phyloP scores from a whole-genome alignment of 2,113 vertebrate species.

The Pollachius pollachius region DNA sequence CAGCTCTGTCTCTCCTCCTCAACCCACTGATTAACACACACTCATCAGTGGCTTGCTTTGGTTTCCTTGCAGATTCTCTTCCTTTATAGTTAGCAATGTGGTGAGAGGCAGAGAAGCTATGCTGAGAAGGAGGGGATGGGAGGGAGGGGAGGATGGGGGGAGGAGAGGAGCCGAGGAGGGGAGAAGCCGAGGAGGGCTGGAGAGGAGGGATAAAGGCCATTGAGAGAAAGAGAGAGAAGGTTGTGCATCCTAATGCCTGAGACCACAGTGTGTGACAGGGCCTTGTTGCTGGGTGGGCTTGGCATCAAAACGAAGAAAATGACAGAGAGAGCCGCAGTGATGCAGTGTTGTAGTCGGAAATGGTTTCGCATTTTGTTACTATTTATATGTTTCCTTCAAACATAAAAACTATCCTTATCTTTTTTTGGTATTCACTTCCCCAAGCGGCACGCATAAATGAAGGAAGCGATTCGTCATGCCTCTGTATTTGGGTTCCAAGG shows the following conservation, averaged over 20 bases:
- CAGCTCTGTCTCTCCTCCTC: neutral
- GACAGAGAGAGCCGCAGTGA: conserved; percentile 1
- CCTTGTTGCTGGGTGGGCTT: conserved; percentile 46
- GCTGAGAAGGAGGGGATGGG: neutral
- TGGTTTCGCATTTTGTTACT: no score
- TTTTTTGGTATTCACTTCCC: no score
- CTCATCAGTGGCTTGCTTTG: neutral
- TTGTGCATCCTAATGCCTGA: conserved; percentile 62
- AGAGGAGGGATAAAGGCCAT: conserved; percentile 58
- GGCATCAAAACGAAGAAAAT: neutral
- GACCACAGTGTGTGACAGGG: conserved; percentile 50
- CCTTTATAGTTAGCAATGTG: no score
- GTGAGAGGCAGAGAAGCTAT: neutral
- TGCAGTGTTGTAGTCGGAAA: neutral
- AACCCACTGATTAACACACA: neutral
- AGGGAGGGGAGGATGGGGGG: neutral
- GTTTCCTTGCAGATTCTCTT: no score
- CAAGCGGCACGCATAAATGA: no score
- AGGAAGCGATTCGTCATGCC: no score
- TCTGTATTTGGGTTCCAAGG: no score
- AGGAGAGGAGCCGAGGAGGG: conserved; percentile 30
- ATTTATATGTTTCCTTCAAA: no score
- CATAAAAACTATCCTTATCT: no score
- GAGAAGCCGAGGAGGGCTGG: conserved; percentile 13
- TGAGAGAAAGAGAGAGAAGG: conserved; percentile 47